phyloP scores from a whole-genome alignment of 2,888 invertebrate genomes.

The Punctoribates punctum region DNA sequence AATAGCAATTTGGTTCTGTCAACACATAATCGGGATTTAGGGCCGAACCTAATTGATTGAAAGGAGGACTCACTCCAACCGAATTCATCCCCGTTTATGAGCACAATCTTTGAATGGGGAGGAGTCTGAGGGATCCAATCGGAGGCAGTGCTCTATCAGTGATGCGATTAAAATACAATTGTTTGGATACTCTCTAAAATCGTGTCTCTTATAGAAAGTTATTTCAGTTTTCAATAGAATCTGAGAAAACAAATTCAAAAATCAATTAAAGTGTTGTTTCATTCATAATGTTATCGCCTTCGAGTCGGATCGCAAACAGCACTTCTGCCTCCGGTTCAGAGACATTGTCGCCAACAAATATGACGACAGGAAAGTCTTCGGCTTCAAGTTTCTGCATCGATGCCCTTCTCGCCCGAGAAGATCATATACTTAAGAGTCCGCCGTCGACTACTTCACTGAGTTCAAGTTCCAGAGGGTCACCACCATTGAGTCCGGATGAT shows the following conservation, averaged over 20 bases:
- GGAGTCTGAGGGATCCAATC: constrained; percentile 1
- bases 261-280: constrained; percentile 27
- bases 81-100: constrained; percentile 3
- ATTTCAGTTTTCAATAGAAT: constrained; percentile 4
- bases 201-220: constrained; percentile 20
- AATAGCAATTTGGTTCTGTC: constrained; percentile 10
- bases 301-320: not conserved
- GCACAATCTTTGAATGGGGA: not conserved
- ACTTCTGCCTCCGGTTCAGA: constrained; percentile 20
- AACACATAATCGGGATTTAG: constrained; percentile 8
- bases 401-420: constrained; percentile 46
- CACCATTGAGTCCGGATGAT: constrained; percentile 42
- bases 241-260: constrained; percentile 23
- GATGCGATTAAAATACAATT: constrained; percentile 28
- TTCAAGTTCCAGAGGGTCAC: constrained; percentile 42
- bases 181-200: constrained; percentile 14
- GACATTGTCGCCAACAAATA: constrained; percentile 17
- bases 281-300: constrained; percentile 26
- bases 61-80: not conserved
- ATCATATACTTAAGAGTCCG: constrained; percentile 8
- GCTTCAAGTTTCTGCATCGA: constrained; percentile 47
- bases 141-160: not conserved
- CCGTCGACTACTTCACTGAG: constrained; percentile 16
- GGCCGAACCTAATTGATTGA: constrained; percentile 5
- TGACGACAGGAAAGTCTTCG: constrained; percentile 8